Base-by-base conservation (phyloP, 2,797 vertebrate genomes). In the Epinephelus coioides region DNA sequence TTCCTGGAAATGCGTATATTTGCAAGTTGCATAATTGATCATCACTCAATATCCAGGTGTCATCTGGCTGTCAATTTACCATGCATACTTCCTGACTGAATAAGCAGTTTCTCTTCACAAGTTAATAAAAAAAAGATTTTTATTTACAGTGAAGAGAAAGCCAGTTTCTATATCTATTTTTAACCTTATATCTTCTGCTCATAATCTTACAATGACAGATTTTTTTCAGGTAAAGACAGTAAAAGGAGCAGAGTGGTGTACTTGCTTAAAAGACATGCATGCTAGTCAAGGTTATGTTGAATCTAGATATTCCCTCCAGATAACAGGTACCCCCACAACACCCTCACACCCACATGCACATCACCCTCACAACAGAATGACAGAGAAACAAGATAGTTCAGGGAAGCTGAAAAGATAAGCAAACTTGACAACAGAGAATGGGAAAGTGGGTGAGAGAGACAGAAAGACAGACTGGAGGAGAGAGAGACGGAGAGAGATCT, bases 341-440 rank as follows among this genome's bases (percentile, higher is more conserved):
- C 79, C 67, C 67, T 72, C 68, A 76, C 89, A 75, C 86, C 79
- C 84, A 85, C 82, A 86, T 17, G 63, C 83, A 76, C 80, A 81
- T 71, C 86, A 78, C 76, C 68, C 73, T 84, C 82, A 82, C 51
- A 81, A 69, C 77, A 74, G 70, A 85, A 56, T 82, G 83, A 89
- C 84, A 86, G 86, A 86, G 81, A 86, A 79, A 90, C 86, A 81
- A 83, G 86, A 88, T 83, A 85, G 86, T 90, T 89, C 69, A 72
- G 83, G 75, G 67, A 85, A 84, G 64, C 69, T 85, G 77, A 79
- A 81, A 60, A 86, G 83, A 92, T 83, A 82, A 89, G 83, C 73
- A 84, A 86, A 89, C 71, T 79, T 88, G 85, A 89, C 82, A 87
- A 85, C 73, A 76, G 69, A 64, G 79, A 79, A 70, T 71, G 72